phyloP scores from a whole-genome alignment of 2,113 vertebrate genomes.

The Hemicordylus capensis region DNA sequence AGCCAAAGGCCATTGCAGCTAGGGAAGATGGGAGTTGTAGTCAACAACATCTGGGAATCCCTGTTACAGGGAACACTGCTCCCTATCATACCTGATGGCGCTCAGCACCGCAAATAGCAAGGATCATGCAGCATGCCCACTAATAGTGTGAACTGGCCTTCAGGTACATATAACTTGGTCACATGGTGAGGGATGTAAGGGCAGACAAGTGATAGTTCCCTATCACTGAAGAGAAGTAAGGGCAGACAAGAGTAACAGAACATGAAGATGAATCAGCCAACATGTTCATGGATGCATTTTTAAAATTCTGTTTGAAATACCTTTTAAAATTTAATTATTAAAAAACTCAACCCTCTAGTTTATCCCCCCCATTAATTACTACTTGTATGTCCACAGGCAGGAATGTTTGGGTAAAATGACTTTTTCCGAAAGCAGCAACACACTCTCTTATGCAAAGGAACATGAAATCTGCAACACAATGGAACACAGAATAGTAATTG shows the following conservation, averaged over 20 bases:
- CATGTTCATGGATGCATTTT: no score
- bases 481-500: no score
- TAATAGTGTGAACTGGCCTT: background rate
- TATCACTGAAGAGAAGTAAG: background rate
- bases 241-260: background rate
- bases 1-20: no score
- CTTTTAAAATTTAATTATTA: no score
- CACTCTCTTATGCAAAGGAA: background rate
- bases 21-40: no score
- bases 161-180: background rate
- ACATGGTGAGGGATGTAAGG: no score
- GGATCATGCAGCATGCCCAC: background rate
- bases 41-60: no score
- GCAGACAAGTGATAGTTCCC: no score
- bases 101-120: background rate
- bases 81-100: background rate
- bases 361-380: background rate
- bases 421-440: background rate
- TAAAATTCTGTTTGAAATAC: no score
- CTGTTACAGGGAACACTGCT: no score
- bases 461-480: no score
- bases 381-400: background rate
- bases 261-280: background rate
- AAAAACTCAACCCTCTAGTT: background rate
- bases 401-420: background rate